Evolutionary conservation across 2,888 invertebrate species (phyloP), one percentile per base, ranked within the genome.

Genomic region (Dasysyrphus albostriatus): DNA sequence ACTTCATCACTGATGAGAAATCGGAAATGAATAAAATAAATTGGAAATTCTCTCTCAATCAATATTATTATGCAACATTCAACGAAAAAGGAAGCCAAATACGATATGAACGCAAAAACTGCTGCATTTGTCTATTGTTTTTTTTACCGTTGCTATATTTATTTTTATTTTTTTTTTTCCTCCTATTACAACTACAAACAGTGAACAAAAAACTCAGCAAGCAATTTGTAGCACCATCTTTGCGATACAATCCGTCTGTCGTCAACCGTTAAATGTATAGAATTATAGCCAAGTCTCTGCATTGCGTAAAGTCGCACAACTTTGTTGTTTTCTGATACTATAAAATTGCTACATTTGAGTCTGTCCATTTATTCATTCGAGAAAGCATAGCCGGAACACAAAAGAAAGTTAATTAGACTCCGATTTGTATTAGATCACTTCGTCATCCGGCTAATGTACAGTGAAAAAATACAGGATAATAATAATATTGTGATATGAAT

Each of bases 381-480:
- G 70, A 74, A 65, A 49, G 42, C 67, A 67, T 67, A 78, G 58
- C 49, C 74, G 79, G 79, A 75, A 74, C 56, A 83, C 69, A 63
- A 74, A 83, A 79, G 83, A 83, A 83, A 83, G 83, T 79, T 83
- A 83, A 79, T 83, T 83, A 83, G 63, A 74, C 74, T 10, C 14
- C 56, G 34, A 74, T 65, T 70, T 83, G 74, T 83, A 83, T 75
- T 83, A 83, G 79, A 79, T 75, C 63, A 42, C 69, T 29, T 65
- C 56, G 58, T 79, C 70, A 83, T 56, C 61, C 67, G 58, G 56
- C 58, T 24, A 47, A 74, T 39, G 0, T 54, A 54, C 54, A 7
- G 54, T 32, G 54, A 54, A 8, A 32, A 54, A 54, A 47, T 37
- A 24, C 24, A 24, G 24, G 24, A 24, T 24, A n/a, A n/a, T n/a